A percentile compares a stretch with the other conserved stretches of the same genome.
Evolutionary conservation across 2,113 vertebrate genomes (phyloP).

Genomic region (Bubalus kerabau): DNA sequence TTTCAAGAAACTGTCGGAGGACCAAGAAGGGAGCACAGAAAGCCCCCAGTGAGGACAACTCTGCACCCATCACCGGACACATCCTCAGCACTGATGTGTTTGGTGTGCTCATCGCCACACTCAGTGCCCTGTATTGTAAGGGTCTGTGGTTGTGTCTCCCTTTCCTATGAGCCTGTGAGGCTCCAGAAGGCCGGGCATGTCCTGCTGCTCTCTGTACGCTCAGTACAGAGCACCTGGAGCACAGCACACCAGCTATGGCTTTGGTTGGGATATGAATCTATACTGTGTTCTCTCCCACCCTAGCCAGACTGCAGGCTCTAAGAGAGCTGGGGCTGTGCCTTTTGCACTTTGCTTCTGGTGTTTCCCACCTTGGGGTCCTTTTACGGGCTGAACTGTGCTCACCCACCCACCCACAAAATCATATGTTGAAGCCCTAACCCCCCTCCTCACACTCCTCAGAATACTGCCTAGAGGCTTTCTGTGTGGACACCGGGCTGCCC

Average conservation of each 20-base stretch:
- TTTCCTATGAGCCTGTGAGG: background rate
- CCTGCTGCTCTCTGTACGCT: background rate
- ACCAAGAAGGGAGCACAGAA: background rate
- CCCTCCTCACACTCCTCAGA: background rate
- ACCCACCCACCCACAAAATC: background rate
- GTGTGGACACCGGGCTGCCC: too few species aligned
- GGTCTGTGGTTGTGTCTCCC: background rate
- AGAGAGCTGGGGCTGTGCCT: background rate
- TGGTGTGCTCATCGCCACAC: background rate
- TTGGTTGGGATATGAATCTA: background rate
- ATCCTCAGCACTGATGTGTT: too few species aligned
- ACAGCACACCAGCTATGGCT: background rate
- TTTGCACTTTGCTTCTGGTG: background rate
- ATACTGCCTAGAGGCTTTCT: too few species aligned
- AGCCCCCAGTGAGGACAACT: rapidly evolving
- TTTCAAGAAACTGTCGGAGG: background rate
- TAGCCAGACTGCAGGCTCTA: background rate
- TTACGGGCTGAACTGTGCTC: background rate
- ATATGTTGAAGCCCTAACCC: background rate
- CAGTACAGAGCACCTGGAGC: background rate
- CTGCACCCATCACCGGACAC: rapidly evolving
- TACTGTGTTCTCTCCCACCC: background rate
- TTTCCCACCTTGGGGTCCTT: background rate
- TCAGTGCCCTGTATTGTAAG: rapidly evolving
- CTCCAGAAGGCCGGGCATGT: background rate